Conservation (phyloP, 64 coral and sea anemone genomes). For the Stylophora pistillata region DNA sequence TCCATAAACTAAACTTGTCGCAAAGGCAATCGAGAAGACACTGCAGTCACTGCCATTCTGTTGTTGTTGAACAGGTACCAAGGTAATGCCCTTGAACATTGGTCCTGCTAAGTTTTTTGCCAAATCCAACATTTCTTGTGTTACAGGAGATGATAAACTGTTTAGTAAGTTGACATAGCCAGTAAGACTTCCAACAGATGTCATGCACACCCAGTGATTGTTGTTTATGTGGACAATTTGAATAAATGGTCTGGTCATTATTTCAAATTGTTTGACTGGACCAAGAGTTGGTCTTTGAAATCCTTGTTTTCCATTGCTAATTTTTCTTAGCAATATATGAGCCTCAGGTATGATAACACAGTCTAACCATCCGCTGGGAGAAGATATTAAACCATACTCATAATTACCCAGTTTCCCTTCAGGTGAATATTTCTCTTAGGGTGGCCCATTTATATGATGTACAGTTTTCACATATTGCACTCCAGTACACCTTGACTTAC, state of each 20-base stretch:
- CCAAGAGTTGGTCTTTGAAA: conserved; percentile 32
- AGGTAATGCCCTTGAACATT: background rate
- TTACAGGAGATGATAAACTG: background rate
- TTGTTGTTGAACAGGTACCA: conserved; percentile 1
- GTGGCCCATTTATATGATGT: background rate
- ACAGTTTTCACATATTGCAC: conserved; percentile 43
- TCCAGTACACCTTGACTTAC: no score
- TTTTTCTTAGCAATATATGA: background rate
- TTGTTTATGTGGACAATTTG: background rate
- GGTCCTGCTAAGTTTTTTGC: background rate
- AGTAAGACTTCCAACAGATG: background rate
- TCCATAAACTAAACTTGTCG: conserved; percentile 41
- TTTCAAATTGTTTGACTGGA: conserved; percentile 4
- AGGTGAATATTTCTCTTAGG: conserved; percentile 47
- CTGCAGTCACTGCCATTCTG: conserved; percentile 19
- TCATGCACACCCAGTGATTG: conserved; percentile 23
- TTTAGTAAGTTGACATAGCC: no score
- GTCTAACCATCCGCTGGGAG: background rate
- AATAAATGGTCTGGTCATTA: conserved; percentile 13
- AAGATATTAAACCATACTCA: conserved; percentile 46
- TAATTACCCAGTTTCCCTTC: conserved; percentile 49
- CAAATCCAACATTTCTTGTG: background rate
- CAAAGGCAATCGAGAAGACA: conserved; percentile 41
- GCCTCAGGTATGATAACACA: no score
- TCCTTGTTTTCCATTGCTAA: background rate